A percentile compares a stretch with the other conserved stretches of the same genome.
These are phyloP conservation scores for Stichopus horrens DNA, from an alignment of 53 echinoderm and acorn worm species.

Conservation along the genomic window DNA sequence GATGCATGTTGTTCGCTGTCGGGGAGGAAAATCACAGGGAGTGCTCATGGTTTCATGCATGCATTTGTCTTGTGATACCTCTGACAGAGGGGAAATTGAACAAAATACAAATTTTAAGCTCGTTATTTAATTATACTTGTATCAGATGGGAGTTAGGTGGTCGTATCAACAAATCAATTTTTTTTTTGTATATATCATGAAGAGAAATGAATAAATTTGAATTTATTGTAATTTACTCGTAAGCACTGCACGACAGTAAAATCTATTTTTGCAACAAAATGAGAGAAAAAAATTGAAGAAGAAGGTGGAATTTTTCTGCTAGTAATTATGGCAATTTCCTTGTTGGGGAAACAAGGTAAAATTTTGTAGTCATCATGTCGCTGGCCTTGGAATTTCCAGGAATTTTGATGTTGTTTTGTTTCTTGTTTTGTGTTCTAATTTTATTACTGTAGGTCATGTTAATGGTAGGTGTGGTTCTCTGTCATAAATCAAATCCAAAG, in stretches of 20 bases:
- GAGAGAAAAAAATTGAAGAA: not conserved
- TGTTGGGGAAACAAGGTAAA: constrained; percentile 34
- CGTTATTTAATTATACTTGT: not conserved
- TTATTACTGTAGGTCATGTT: not conserved
- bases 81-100: too few species aligned
- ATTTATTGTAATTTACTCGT: constrained; percentile 39
- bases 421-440: not conserved
- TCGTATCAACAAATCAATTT: not conserved
- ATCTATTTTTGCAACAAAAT: constrained; percentile 37
- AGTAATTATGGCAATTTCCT: constrained; percentile 27
- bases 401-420: not conserved
- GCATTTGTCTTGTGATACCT: not conserved
- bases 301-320: not conserved
- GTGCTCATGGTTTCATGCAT: not conserved
- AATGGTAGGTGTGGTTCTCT: not conserved
- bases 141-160: not conserved
- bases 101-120: not conserved
- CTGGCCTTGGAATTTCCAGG: not conserved
- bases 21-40: too few species aligned
- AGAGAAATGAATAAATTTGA: constrained; percentile 36
- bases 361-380: not conserved
- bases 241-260: constrained; percentile 45
- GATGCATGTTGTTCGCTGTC: not conserved
- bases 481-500: not conserved
- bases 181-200: constrained; percentile 9